Evolutionary conservation across 2,888 invertebrate genomes (phyloP), one percentile per base, ranked within the genome.

Genomic region (Diarsia rubi): DNA sequence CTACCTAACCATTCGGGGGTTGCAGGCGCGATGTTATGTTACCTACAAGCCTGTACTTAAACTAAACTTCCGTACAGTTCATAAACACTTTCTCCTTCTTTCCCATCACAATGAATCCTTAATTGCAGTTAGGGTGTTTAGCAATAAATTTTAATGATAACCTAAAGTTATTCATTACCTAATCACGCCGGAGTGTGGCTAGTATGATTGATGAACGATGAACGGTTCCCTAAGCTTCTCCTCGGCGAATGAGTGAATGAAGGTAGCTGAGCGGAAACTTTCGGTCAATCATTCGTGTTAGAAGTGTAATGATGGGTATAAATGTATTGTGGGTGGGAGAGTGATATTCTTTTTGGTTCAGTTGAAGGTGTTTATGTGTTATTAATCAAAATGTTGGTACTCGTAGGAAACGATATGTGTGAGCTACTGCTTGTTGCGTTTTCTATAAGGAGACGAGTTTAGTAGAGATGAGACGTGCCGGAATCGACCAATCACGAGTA

Each of bases 181-280:
- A 89, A 90, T 89, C 90, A 89, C 83, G 88, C 80, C 86, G 86
- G 87, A 79, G 73, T 81, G 82, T 82, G 79, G 86, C 72, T 75
- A 68, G 72, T 71, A 86, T 91, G 91, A 91, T 91, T 91, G 91
- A 91, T 90, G 90, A 83, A 76, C 73, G 91, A 91, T 90, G 90
- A 83, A 75, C 73, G 79, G 70, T 73, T 80, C 75, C 78, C 81
- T 52, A 44, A 83, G 68, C 52, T 75, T 57, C 76, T 74, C 75
- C 62, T n/a, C 62, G n/a, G 63, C 24, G 63, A 69, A 45, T 31
- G 65, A 49, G 69, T 66, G 79, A 78, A 80, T 69, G 79, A 77
- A 77, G 64, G 73, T 77, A 78, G 74, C 75, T 69, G 74, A 75
- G 71, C 74, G 84, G 77, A 82, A 83, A 82, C 66, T 73, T 74